phyloP scores from a whole-genome alignment of 2,113 vertebrate genomes.

The Lonchura striata region DNA sequence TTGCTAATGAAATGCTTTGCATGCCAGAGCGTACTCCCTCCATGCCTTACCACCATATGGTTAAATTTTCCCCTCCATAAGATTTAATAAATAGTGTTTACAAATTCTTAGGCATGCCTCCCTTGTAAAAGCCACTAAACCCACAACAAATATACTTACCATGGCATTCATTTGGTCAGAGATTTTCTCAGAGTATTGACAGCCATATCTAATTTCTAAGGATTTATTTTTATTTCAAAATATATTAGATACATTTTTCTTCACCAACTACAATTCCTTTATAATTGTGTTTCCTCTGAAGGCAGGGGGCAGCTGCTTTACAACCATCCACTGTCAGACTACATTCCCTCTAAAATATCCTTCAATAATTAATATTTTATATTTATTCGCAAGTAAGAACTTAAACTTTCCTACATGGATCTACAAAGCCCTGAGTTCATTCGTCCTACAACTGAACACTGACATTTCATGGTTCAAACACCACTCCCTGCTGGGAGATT shows the following conservation, averaged over 20 bases:
- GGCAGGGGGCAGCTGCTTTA: neutral
- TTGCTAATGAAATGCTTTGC: neutral
- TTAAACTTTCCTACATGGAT: conserved; percentile 18
- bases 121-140: conserved; percentile 39
- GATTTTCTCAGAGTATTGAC: conserved; percentile 58
- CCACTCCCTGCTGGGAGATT: conserved; percentile 28
- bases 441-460: neutral
- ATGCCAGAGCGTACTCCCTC: neutral
- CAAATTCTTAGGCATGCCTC: conserved; percentile 51
- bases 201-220: conserved; percentile 55
- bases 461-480: conserved; percentile 58
- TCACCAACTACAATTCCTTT: conserved; percentile 36
- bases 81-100: conserved; percentile 59
- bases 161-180: conserved; percentile 51
- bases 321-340: neutral
- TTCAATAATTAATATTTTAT: conserved; percentile 53
- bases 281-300: conserved; percentile 22
- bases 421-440: conserved; percentile 27
- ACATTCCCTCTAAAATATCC: neutral
- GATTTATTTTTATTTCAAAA: conserved; percentile 62
- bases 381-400: conserved; percentile 41
- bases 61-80: conserved; percentile 23
- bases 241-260: conserved; percentile 39
- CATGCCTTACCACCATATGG: conserved; percentile 6
- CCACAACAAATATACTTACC: conserved; percentile 43